Evolutionary conservation across 1,140 invertebrate genomes (phyloP).

Genomic region (Ptiloglossa arizonensis): DNA sequence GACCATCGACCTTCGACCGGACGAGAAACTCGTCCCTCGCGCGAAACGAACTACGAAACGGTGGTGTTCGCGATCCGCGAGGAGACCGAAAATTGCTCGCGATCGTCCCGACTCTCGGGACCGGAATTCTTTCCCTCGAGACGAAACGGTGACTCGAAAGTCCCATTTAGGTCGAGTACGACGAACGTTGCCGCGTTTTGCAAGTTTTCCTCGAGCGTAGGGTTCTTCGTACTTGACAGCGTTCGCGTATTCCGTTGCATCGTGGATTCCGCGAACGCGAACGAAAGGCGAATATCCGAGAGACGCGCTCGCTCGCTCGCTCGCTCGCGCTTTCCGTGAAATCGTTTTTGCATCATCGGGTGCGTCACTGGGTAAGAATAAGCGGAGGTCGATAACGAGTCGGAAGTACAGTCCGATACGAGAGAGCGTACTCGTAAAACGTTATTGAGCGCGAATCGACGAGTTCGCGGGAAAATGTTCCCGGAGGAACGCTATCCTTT

Average conservation of each 20-base stretch:
- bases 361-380: slow-evolving; percentile 5
- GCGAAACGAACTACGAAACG: too few species aligned
- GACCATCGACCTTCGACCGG: too few species aligned
- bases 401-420: neutral
- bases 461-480: neutral
- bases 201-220: neutral
- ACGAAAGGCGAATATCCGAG: too few species aligned
- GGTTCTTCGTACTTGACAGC: too few species aligned
- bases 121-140: neutral
- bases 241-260: too few species aligned
- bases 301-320: too few species aligned
- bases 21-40: too few species aligned
- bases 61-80: too few species aligned
- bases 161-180: slow-evolving; percentile 19
- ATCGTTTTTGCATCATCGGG: neutral
- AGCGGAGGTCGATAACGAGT: neutral
- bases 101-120: too few species aligned
- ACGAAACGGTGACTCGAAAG: neutral
- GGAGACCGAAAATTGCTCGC: neutral
- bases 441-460: too few species aligned
- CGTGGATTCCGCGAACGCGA: too few species aligned
- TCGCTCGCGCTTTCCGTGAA: neutral
- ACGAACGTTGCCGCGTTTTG: neutral
- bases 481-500: neutral
- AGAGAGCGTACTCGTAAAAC: neutral